Base-by-base conservation (phyloP, 2,888 invertebrate genomes). In the Notodonta dromedarius region DNA sequence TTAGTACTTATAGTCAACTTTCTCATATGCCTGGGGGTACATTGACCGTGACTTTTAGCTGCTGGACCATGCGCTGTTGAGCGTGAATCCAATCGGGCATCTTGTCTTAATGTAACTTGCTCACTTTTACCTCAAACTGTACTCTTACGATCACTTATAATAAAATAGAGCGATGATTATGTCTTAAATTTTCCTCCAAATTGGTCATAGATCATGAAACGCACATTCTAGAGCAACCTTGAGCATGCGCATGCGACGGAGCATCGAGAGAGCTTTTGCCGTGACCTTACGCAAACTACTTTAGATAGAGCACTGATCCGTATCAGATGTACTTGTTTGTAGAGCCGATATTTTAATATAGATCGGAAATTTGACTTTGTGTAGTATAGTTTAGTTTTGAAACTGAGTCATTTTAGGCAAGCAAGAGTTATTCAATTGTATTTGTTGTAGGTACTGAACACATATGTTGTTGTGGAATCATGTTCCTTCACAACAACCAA, bases 41-140 rank as follows among this genome's bases (percentile, higher is more conserved):
- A n/a, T 5, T 66, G 73, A 58, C 70, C 67, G 59, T 74, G 73
- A 74, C 75, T 77, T 74, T 74, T 74, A 74, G 13, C 16, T 64
- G 65, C 61, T 62, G 61, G 60, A 56, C 63, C 64, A 62, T 13
- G 59, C 61, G 58, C 67, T 57, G 32, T 39, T 16, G 59, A 67
- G 71, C 58, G 52, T 35, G 35, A 53, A 35, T 48, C 53, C 46
- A 46, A n/a, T 46, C 52, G 52, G 6, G 52, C 11, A 4, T 6
- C 12, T 12, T 32, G 32, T 32, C 52, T 52, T 13, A 11, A 52
- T 11, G 32, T 32, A 13, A 52, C 52, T 32, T 11, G 12, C 13
- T 32, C 4, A 32, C 52, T 52, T 52, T 52, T 52, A 52, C 52
- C 9, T 51, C 51, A 14, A 42, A 42, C 42, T 12, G 42, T 12